Evolutionary conservation across 2,113 vertebrate genomes (phyloP).

Genomic region (Junco hyemalis): DNA sequence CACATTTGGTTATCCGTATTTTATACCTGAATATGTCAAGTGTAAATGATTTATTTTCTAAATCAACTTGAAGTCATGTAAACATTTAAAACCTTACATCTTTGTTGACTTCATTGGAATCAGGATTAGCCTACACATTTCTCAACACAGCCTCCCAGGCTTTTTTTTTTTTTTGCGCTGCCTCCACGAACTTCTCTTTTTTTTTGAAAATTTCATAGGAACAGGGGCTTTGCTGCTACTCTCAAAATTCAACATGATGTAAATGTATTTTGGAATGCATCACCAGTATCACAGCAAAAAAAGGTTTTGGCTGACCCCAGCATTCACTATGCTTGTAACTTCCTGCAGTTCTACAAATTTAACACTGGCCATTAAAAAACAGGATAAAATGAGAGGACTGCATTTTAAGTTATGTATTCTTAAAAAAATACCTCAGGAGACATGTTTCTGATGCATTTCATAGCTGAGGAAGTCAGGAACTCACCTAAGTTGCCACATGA

Average conservation of each 20-base stretch:
- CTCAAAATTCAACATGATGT: background rate
- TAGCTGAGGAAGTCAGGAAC: background rate
- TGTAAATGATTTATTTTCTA: background rate
- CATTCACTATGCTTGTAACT: background rate
- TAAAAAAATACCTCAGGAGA: background rate
- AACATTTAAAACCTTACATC: background rate
- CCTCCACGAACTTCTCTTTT: background rate
- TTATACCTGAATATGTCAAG: background rate
- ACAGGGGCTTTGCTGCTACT: background rate
- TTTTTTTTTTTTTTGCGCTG: background rate
- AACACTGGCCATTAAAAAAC: background rate
- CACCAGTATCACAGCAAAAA: background rate
- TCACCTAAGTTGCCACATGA: background rate
- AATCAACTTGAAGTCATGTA: background rate
- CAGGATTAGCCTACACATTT: background rate
- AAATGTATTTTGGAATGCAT: background rate
- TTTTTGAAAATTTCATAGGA: background rate
- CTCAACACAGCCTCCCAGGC: background rate
- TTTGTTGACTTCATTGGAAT: background rate
- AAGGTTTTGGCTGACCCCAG: background rate
- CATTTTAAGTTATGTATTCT: background rate
- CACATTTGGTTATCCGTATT: background rate
- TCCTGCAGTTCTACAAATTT: background rate
- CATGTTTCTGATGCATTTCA: background rate
- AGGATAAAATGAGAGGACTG: background rate